Evolutionary conservation across 1,140 invertebrate species (phyloP), one percentile per base, ranked within the genome.

Genomic region (Diorhabda sublineata): DNA sequence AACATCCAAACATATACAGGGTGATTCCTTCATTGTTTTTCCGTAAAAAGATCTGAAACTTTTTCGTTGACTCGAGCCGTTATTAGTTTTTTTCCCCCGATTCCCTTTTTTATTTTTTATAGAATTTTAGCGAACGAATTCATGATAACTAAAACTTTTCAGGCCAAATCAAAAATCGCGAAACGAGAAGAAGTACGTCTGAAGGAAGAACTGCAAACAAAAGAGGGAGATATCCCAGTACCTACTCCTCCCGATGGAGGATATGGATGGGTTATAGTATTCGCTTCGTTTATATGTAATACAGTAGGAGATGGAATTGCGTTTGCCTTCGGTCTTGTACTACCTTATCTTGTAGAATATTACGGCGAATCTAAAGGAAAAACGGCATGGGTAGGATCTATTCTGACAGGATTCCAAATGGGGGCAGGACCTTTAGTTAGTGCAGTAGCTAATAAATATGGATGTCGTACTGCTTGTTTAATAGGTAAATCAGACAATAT

Each of bases 201-300:
- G 2, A 52, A n/a, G 3, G 47, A 52, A n/a, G 47, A 52, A 52
- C 47, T 52, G 6, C 47, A 52, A 52, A 52, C 47, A 52, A 4
- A 6, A 8, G 47, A 52, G 3, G n/a, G n/a, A 8, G 6, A 52
- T 8, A 52, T 8, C n/a, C 4, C 47, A 52, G 47, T 93, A 62
- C 92, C 92, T 11, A 90, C 92, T 62, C 91, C 92, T 9, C 92
- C 92, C 6, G 92, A 94, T 78, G 92, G 92, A 57, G 92, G 92
- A 42, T 96, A 93, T 82, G 95, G 94, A 44, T 97, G 95, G 95
- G 91, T 95, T 59, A 81, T 99, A 69, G 96, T 98, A 45, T 89
- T 97, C 75, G 95, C 94, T 59, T 96, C 94, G 5, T 99, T 99
- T 82, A 90, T 98, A 87, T 97, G 96, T 81, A 98, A 99, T 87